Evolutionary conservation across 2,113 vertebrate species (phyloP).

Genomic region (Haemorhous mexicanus): DNA sequence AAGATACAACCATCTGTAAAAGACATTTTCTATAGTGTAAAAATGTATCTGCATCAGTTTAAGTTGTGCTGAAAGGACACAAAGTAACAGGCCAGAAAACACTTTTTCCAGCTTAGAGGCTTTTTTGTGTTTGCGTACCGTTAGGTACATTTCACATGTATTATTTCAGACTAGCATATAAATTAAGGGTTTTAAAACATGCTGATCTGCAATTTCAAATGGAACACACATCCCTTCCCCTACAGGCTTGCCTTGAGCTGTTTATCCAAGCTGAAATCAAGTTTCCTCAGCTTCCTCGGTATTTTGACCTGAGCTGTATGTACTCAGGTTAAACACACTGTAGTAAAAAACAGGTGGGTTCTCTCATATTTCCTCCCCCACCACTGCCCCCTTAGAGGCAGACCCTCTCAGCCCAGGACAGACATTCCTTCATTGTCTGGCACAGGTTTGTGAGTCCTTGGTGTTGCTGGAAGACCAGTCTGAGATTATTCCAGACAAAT

Average conservation of each 20-base stretch:
- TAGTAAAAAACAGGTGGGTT: not conserved
- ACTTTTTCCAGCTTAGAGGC: not conserved
- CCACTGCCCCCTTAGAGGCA: not conserved
- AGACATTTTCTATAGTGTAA: not conserved
- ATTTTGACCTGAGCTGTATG: not conserved
- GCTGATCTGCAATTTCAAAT: not conserved
- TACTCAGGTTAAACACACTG: not conserved
- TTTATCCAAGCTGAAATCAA: not conserved
- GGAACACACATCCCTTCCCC: not conserved
- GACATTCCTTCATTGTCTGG: not conserved
- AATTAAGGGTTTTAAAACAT: not conserved
- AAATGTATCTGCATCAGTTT: not conserved
- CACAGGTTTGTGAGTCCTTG: not conserved
- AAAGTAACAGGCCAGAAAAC: not conserved
- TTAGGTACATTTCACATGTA: not conserved
- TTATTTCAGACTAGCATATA: not conserved
- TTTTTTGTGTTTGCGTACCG: not conserved
- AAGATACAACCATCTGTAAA: not conserved
- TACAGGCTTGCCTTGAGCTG: not conserved
- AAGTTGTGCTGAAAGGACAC: not conserved
- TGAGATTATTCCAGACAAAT: not conserved
- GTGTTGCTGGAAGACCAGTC: not conserved
- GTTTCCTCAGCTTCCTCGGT: not conserved
- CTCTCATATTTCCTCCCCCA: too few relatives aligned
- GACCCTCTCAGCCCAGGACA: not conserved